These are phyloP conservation scores for Podilymbus podiceps DNA, from an alignment of 2,113 vertebrate genomes.

Conservation along the genomic window DNA sequence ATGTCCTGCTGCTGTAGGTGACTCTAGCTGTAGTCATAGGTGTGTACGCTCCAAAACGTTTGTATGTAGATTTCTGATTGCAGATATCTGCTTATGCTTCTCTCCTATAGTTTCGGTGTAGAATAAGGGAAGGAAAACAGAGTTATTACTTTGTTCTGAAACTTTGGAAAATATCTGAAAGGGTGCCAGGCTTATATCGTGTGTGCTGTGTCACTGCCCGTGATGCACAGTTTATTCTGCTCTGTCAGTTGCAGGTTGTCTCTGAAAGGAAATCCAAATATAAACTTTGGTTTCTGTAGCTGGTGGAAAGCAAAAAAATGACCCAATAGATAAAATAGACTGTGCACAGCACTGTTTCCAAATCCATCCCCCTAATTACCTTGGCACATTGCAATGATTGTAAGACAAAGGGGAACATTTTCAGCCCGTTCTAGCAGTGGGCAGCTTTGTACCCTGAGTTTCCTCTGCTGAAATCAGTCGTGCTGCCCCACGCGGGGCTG, in stretches of 20 bases:
- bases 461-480: rapidly evolving
- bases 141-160: not conserved
- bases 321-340: not conserved
- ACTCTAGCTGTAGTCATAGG: not conserved
- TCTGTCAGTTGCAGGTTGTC: not conserved
- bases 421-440: not conserved
- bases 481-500: not conserved
- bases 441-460: not conserved
- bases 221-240: not conserved
- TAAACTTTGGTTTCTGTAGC: not conserved
- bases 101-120: not conserved
- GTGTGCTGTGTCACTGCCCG: too few species aligned
- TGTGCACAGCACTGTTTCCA: not conserved
- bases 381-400: not conserved
- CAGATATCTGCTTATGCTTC: not conserved
- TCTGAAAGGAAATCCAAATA: not conserved
- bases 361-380: not conserved
- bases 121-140: not conserved
- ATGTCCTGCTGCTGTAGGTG: not conserved
- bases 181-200: not conserved
- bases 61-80: rapidly evolving
- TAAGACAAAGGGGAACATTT: not conserved
- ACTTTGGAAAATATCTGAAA: not conserved
- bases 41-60: not conserved
- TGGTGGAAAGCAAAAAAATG: not conserved